Conservation (phyloP, 2,797 vertebrate species). For the Acanthornis magna region DNA sequence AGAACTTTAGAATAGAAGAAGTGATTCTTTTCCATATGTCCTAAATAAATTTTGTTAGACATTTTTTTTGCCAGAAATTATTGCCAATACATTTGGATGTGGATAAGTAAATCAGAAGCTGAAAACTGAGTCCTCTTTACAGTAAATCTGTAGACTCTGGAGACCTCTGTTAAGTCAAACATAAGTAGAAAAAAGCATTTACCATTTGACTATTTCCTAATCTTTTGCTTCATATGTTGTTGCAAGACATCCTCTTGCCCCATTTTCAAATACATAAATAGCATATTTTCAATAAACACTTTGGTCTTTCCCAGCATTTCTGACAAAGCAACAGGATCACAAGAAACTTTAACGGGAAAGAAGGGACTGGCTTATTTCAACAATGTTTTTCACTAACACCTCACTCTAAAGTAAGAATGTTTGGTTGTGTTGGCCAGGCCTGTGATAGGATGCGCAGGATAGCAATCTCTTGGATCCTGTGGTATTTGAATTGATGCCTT, state of each 20-base stretch:
- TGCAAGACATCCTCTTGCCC: background rate
- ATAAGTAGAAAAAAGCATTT: background rate
- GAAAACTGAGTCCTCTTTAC: background rate
- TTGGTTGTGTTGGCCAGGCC: background rate
- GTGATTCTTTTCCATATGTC: background rate
- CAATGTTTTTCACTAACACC: background rate
- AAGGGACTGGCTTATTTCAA: conserved; percentile 6
- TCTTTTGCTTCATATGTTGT: background rate
- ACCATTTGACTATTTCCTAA: background rate
- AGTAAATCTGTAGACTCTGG: background rate
- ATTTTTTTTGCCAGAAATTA: background rate
- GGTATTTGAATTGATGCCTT: background rate
- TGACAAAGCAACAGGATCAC: background rate
- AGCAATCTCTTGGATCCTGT: background rate
- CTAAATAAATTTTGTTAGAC: background rate
- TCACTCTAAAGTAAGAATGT: background rate
- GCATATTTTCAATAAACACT: background rate
- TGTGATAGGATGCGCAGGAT: background rate
- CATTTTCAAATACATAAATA: background rate
- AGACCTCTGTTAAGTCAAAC: background rate
- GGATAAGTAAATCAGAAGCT: background rate
- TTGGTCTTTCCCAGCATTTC: background rate
- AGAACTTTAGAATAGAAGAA: background rate
- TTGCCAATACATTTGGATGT: background rate
- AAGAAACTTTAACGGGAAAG: background rate